Conservation (phyloP, 23 tunicate genomes). For the Ciona savignyi region DNA sequence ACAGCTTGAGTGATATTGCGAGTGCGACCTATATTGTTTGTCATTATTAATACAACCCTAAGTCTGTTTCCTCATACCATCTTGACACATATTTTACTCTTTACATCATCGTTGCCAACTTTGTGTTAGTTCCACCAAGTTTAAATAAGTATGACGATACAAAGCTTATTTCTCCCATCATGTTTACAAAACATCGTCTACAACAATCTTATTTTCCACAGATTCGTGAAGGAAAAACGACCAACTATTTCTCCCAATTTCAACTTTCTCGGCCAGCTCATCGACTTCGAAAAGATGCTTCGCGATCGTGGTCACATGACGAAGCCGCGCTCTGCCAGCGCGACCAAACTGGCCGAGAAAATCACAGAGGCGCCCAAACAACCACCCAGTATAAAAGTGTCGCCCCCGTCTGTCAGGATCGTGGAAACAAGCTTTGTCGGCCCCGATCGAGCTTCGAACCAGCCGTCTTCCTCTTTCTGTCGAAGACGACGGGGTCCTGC, state of each 20-base stretch:
- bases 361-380: not conserved
- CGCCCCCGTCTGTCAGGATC: conserved; percentile 1
- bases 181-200: not conserved
- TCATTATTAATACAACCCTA: too few relatives aligned
- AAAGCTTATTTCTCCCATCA: too few relatives aligned
- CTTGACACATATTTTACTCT: too few relatives aligned
- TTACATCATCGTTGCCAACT: too few relatives aligned
- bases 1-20: too few relatives aligned
- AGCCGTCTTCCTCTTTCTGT: conserved; percentile 63
- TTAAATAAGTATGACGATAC: too few relatives aligned
- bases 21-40: too few relatives aligned
- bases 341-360: conserved; percentile 7
- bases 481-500: conserved; percentile 63
- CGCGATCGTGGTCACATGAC: conserved; percentile 30
- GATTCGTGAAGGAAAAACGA: conserved; percentile 89
- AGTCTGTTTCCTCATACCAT: too few relatives aligned
- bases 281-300: conserved; percentile 65
- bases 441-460: conserved; percentile 2
- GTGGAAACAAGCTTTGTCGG: not conserved
- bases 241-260: conserved; percentile 96
- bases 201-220: conserved; percentile 10
- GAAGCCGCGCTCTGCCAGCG: conserved; percentile 38
- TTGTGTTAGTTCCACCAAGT: too few relatives aligned
- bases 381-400: conserved; percentile 9
- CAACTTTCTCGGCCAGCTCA: conserved; percentile 91